These are phyloP conservation scores for Columba janthina DNA, from an alignment of 2,113 vertebrate genomes.

Conservation along the genomic window DNA sequence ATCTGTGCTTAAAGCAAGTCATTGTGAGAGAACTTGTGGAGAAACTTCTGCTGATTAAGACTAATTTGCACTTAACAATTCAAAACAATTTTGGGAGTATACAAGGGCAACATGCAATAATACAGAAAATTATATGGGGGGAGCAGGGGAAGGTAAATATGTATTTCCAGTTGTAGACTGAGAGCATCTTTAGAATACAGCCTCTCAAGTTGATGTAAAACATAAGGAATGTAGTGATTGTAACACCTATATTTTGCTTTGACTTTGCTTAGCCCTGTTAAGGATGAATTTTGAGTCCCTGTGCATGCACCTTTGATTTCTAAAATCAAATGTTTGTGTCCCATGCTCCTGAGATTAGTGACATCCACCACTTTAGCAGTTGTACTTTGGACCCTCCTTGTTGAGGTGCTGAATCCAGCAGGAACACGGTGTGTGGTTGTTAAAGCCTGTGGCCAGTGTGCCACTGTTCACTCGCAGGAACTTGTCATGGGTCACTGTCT, in stretches of 20 bases:
- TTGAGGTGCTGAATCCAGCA: neutral
- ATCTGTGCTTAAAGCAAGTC: neutral
- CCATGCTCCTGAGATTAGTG: rapidly evolving
- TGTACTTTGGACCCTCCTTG: neutral
- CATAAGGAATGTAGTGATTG: neutral
- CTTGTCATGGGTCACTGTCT: neutral
- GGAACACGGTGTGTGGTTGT: rapidly evolving
- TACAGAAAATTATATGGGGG: neutral
- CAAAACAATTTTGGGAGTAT: neutral
- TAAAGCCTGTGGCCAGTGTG: neutral
- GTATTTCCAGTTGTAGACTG: neutral
- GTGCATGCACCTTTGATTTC: neutral
- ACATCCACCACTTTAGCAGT: neutral
- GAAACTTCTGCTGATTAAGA: neutral
- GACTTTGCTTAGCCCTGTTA: neutral
- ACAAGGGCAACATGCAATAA: neutral
- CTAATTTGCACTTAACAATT: neutral
- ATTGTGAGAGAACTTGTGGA: neutral
- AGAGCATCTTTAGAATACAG: neutral
- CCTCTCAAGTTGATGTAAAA: neutral
- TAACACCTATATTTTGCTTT: neutral
- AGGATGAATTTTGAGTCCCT: neutral
- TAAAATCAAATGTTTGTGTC: neutral
- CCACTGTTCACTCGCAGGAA: neutral
- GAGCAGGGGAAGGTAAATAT: neutral